Evolutionary conservation across 2,888 invertebrate species (phyloP), one percentile per base, ranked within the genome.

Genomic region (Drepanosiphum platanoidis): DNA sequence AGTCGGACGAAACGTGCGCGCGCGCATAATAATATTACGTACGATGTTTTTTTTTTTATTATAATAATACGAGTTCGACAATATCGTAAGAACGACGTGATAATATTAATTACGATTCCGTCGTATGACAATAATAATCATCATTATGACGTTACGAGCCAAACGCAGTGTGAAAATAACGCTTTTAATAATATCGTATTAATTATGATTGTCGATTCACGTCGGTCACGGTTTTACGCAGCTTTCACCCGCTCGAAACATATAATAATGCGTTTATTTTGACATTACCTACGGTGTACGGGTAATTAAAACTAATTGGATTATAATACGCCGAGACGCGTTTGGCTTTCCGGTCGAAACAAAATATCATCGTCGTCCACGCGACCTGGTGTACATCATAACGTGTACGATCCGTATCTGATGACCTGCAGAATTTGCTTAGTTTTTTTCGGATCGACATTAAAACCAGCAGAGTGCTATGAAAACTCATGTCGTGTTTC

Each of bases 121-220:
- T 22, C 36, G 30, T 39, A 30, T 30, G 64, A 58, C 52, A 15
- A 13, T 8, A 11, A 32, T 36, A 27, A 34, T n/a, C n/a, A n/a
- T n/a, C n/a, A 27, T 27, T 11, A 27, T 61, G 27, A n/a, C n/a
- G n/a, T n/a, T 36, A 36, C 34, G 36, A 39, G 39, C 64, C 11
- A n/a, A 78, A 64, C 39, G 27, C 64, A 64, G 36, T 70, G 70
- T 36, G 34, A 80, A 80, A 66, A 52, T 27, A 71, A 5, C n/a
- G n/a, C n/a, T n/a, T n/a, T 39, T 68, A n/a, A 66, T 46, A 46
- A 30, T 30, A 80, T n/a, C n/a, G n/a, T n/a, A n/a, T n/a, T n/a
- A n/a, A n/a, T n/a, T n/a, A n/a, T 36, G 36, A 58, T 80, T 72
- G 81, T 30, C 71, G n/a, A 82, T 82, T 82, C 71, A 71, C 58